Evolutionary conservation across 2,797 vertebrate genomes (phyloP).

Genomic region (Girardinus metallicus): DNA sequence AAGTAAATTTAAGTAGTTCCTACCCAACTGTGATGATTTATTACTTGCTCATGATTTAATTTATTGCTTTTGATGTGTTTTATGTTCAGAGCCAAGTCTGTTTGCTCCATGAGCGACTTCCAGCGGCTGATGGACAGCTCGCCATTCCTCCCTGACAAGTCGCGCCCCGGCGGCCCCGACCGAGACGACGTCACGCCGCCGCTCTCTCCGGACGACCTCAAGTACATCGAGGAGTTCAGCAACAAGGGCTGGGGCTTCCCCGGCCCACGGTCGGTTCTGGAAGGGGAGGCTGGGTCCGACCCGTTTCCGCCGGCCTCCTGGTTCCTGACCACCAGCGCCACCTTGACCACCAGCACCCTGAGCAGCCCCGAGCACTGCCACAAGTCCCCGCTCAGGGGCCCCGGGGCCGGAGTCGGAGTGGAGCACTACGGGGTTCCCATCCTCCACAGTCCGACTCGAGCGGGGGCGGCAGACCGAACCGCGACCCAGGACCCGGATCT

Average conservation of each 20-base stretch:
- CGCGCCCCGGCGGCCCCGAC: constrained; percentile 75
- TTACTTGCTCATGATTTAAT: not conserved
- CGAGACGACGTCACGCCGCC: constrained; percentile 92
- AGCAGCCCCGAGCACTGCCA: constrained; percentile 93
- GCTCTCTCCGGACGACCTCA: constrained; percentile 96
- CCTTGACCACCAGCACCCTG: constrained; percentile 94
- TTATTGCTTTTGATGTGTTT: constrained; percentile 13
- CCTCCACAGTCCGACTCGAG: constrained; percentile 88
- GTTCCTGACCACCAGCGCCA: constrained; percentile 96
- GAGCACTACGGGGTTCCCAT: constrained; percentile 88
- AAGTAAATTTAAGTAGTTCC: not conserved
- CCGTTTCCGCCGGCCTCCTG: constrained; percentile 89
- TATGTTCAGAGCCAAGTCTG: constrained; percentile 89
- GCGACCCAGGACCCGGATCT: constrained; percentile 77
- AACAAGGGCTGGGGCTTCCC: constrained; percentile 91
- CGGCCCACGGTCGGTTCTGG: constrained; percentile 39
- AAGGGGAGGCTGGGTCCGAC: constrained; percentile 69
- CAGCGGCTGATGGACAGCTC: constrained; percentile 98
- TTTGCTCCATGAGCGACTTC: constrained; percentile 99
- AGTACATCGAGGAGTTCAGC: constrained; percentile 97
- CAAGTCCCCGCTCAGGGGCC: constrained; percentile 81
- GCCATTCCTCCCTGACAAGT: constrained; percentile 95
- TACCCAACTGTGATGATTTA: not conserved
- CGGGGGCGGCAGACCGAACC: constrained; percentile 40
- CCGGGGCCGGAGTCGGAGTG: constrained; percentile 56